Evolutionary conservation across 2,113 vertebrate species (phyloP), one percentile per base, ranked within the genome.

Genomic region (Podarcis cretensis): DNA sequence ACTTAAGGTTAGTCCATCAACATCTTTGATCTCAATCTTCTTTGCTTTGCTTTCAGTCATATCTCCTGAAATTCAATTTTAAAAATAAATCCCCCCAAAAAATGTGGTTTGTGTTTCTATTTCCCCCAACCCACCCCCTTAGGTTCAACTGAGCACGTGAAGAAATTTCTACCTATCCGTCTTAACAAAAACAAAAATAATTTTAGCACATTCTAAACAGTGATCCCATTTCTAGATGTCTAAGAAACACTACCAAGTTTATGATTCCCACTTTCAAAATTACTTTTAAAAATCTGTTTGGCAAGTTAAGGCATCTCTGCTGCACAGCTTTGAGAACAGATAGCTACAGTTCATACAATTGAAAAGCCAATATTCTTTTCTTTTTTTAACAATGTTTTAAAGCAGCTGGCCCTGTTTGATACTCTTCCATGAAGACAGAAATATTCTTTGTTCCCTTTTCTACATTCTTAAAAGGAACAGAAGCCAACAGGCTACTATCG

Each of bases 31-130:
- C 96, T 99, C 98, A 83, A 99, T 98, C 96, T 98, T 98, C 87
- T 97, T 97, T 89, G 98, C 98, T 94, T 98, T 99, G 85, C 99
- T 99, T 96, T 99, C 99, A 89, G 98, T 98, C 99, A 99, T 99
- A 94, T 99, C 98, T 84, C 98, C 98, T 99, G 92, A 1, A 96
- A 90, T 88, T 57, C 40, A 95, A 87, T 92, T 35, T 78, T 91
- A 54, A 90, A 93, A 63, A 87, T 87, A 86, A 59, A 63, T 32
- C 10, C 48, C 48, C 9, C 48, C 48, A 83, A 35, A 21, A 82
- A 43, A 81, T 73, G 82, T 73, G 83, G 25, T 82, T n/a, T 23
- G 6, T 40, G 25, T 35, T 12, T 73, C 4, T 37, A 65, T 27
- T 1, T 2, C 14, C 14, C 73, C 8, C 48, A 48, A 8, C 43